phyloP scores from a whole-genome alignment of 2,888 invertebrate species.

The Ommatoiulus sabulosus region DNA sequence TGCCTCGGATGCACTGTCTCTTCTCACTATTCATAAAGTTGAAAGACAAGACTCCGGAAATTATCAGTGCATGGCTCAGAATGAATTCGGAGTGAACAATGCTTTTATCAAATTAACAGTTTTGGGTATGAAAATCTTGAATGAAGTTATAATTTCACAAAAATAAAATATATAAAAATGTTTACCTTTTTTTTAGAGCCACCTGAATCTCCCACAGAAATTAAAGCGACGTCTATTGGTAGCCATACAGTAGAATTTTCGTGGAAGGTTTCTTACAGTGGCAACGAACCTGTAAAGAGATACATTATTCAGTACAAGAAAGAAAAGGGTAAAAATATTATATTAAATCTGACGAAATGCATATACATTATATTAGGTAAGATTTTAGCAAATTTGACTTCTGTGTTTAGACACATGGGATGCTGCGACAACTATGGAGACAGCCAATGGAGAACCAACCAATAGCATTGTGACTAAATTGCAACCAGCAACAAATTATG shows the following conservation, averaged over 20 bases:
- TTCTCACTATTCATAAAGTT: conserved; percentile 49
- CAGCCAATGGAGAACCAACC: conserved; percentile 51
- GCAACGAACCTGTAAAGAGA: conserved; percentile 55
- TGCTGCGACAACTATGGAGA: conserved; percentile 52
- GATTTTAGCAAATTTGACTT: not conserved
- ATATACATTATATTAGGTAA: not conserved
- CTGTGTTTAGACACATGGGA: conserved; percentile 53
- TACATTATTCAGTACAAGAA: conserved; percentile 59
- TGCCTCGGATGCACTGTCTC: conserved; percentile 52
- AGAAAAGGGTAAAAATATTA: conserved; percentile 45
- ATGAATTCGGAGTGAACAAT: conserved; percentile 44
- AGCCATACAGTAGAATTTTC: conserved; percentile 54
- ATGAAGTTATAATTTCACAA: not conserved
- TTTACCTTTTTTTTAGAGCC: conserved; percentile 48
- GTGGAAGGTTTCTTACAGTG: conserved; percentile 55
- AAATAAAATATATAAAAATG: not conserved
- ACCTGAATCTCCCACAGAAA: conserved; percentile 11
- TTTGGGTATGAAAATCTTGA: conserved; percentile 5
- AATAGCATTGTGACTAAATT: conserved; percentile 55
- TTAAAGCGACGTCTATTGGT: not conserved
- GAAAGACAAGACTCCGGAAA: conserved; percentile 37
- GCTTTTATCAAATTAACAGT: conserved; percentile 22
- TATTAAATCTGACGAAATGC: too few relatives aligned
- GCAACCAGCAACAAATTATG: conserved; percentile 48
- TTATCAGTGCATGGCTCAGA: conserved; percentile 52